A percentile compares a stretch with the other conserved stretches of the same genome.
phyloP scores from a whole-genome alignment of 2,888 invertebrate genomes.

The Nomada hirtipes region DNA sequence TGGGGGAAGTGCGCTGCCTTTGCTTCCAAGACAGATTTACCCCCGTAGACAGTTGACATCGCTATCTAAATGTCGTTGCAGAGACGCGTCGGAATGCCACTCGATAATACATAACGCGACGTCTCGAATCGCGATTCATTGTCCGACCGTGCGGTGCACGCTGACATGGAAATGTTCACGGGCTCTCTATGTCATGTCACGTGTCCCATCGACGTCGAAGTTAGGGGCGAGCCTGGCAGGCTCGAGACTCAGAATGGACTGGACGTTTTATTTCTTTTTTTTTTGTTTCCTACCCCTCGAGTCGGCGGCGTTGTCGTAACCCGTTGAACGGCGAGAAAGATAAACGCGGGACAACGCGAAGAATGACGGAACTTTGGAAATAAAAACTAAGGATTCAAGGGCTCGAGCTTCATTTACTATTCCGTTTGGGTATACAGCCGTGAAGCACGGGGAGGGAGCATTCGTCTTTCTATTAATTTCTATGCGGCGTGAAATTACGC shows the following conservation, averaged over 20 bases:
- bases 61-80: slow-evolving; percentile 82
- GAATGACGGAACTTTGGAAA: slow-evolving; percentile 4
- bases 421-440: slow-evolving; percentile 48
- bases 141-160: slow-evolving; percentile 43
- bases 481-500: slow-evolving; percentile 72
- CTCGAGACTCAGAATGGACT: background rate
- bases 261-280: background rate
- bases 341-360: background rate
- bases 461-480: slow-evolving; percentile 74
- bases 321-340: slow-evolving; percentile 22
- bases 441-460: slow-evolving; percentile 48
- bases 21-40: slow-evolving; percentile 81
- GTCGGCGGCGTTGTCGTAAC: background rate
- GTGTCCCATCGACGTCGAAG: slow-evolving; percentile 38
- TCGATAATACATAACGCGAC: slow-evolving; percentile 72
- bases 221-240: slow-evolving; percentile 18
- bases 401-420: slow-evolving; percentile 43
- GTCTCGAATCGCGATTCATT: slow-evolving; percentile 68
- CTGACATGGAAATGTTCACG: slow-evolving; percentile 48
- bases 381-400: slow-evolving; percentile 39
- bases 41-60: slow-evolving; percentile 80
- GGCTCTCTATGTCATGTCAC: slow-evolving; percentile 44
- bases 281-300: background rate
- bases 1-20: slow-evolving; percentile 70
- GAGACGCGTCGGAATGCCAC: slow-evolving; percentile 79